phyloP scores from a whole-genome alignment of 2,113 vertebrate species.

The Hipposideros armiger region DNA sequence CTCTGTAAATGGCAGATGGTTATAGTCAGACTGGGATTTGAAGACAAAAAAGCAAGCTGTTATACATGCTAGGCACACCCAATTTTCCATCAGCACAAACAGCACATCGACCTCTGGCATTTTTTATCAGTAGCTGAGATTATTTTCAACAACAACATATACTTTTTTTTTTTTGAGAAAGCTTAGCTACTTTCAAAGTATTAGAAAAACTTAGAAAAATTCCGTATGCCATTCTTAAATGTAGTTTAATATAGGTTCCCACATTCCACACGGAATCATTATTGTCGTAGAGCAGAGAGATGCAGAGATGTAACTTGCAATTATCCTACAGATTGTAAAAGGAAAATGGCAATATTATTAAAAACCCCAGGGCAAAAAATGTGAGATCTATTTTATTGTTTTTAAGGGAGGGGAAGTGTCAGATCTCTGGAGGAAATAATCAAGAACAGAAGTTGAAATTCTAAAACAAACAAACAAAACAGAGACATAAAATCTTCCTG shows the following conservation, averaged over 20 bases:
- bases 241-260: background rate
- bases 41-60: slow-evolving; percentile 62
- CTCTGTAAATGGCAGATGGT: slow-evolving; percentile 67
- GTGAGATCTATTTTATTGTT: slow-evolving; percentile 35
- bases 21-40: slow-evolving; percentile 60
- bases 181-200: background rate
- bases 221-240: background rate
- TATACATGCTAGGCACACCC: fast-evolving
- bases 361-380: slow-evolving; percentile 15
- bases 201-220: slow-evolving; percentile 38
- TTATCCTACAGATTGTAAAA: slow-evolving; percentile 16
- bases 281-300: background rate
- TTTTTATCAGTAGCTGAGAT: slow-evolving; percentile 41
- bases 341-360: slow-evolving; percentile 34
- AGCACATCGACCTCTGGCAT: slow-evolving; percentile 62
- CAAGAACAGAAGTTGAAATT: slow-evolving; percentile 49
- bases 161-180: background rate
- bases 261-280: background rate
- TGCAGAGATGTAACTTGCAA: background rate
- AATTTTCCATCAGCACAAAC: slow-evolving; percentile 46
- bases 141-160: slow-evolving; percentile 1
- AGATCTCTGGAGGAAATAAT: slow-evolving; percentile 7
- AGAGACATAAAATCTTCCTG: slow-evolving; percentile 14
- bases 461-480: slow-evolving; percentile 52
- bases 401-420: background rate